Evolutionary conservation across 2,113 vertebrate species (phyloP), one percentile per base, ranked within the genome.

Genomic region (Larimichthys polyactis): DNA sequence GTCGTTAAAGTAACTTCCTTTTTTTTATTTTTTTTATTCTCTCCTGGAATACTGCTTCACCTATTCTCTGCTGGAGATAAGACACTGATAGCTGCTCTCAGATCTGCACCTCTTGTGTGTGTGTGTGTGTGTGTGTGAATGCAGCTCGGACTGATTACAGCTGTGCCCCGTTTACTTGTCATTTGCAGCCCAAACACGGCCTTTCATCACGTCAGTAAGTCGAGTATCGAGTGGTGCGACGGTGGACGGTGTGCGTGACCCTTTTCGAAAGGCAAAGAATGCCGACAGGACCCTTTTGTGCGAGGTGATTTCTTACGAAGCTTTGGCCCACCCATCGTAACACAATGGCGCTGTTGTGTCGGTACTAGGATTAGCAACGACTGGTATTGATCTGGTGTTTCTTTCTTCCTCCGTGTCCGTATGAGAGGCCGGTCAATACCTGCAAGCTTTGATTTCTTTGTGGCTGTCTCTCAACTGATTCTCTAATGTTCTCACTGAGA

Each of bases 381-480:
- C 74, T 44, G 54, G 77, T 93, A 94, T 94, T 66, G 93, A 93
- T 90, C 85, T 15, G 24, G 27, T 12, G 46, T 65, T 55, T 78
- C 78, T 90, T 88, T 85, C 84, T 85, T 87, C 75, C 86, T 78
- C 76, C 66, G 22, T 79, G 90, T 85, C 84, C 54, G 71, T 78
- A 75, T 82, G 83, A 88, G 77, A 85, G 86, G 64, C 73, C 66
- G 58, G 79, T 93, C 93, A 86, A 93, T 93, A 93, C 81, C 80
- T 79, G 68, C 62, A 63, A 29, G 90, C 91, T 91, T 89, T 87
- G 90, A 84, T 90, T 91, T 81, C 90, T 89, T 87, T 90, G 92
- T 87, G 80, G 58, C 76, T 24, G 49, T 57, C 71, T 58, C 66
- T 52, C 48, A 51, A 54, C 67, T n/a, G 22, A 57, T 36, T 67